Evolutionary conservation across 2,888 invertebrate genomes (phyloP).

Genomic region (Acleris sparsana): DNA sequence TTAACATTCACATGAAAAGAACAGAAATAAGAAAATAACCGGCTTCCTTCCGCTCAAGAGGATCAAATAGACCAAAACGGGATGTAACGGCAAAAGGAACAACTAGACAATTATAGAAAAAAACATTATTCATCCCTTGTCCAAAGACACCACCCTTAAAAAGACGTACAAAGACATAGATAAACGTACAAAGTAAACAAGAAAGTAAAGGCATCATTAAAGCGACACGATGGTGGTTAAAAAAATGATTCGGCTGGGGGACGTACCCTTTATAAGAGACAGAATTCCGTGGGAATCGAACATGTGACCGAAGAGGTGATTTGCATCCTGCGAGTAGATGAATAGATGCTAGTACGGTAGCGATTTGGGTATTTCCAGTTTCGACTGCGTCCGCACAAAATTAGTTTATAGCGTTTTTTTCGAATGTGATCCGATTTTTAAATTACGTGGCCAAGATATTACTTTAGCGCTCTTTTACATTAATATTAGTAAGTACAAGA

Average conservation of each 20-base stretch:
- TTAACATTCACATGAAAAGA: background rate
- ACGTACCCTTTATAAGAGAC: conserved; percentile 45
- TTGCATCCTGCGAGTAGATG: conserved; percentile 49
- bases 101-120: conserved; percentile 57
- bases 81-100: conserved; percentile 59
- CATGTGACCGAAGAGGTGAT: conserved; percentile 42
- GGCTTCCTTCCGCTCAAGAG: conserved; percentile 34
- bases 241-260: conserved; percentile 56
- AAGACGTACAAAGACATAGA: conserved; percentile 64
- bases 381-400: background rate
- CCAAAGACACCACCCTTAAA: conserved; percentile 72
- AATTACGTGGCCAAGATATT: no score
- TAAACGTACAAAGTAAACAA: conserved; percentile 76
- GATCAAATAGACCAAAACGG: conserved; percentile 47
- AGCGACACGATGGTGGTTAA: conserved; percentile 62
- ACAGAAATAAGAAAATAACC: conserved; percentile 21
- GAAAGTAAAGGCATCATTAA: conserved; percentile 70
- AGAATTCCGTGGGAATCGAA: conserved; percentile 56
- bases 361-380: conserved; percentile 26
- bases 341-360: conserved; percentile 29
- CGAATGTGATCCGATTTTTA: no score
- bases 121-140: conserved; percentile 68
- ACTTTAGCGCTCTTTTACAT: no score
- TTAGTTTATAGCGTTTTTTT: background rate
- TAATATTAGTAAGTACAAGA: no score